Percentiles rank a stretch among this genome's conserved stretches.
Evolutionary conservation across 2,888 invertebrate genomes (phyloP).

Genomic region (Mantis religiosa): DNA sequence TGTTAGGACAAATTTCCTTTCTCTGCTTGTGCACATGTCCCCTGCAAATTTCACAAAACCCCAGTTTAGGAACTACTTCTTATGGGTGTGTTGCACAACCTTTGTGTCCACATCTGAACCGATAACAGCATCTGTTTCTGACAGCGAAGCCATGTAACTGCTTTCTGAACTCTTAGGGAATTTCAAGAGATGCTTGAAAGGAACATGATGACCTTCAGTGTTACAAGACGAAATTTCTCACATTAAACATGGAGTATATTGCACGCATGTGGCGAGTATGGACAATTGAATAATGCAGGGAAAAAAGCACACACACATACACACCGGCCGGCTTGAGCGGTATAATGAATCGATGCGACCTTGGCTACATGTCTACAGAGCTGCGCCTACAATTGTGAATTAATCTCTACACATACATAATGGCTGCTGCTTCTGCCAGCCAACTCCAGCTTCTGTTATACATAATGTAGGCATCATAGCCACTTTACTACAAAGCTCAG

Average conservation of each 20-base stretch:
- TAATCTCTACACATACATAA: not conserved
- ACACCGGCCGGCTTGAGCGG: not conserved
- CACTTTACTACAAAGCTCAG: too few relatives aligned
- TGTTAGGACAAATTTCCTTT: too few relatives aligned
- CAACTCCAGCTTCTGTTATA: not conserved
- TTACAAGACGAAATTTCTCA: not conserved
- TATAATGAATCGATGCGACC: not conserved
- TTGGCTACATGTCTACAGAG: not conserved
- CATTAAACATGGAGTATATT: not conserved
- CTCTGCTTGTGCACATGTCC: too few relatives aligned
- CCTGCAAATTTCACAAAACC: too few relatives aligned
- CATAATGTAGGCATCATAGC: not conserved
- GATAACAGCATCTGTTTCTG: too few relatives aligned
- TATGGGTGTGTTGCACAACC: too few relatives aligned
- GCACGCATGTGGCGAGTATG: not conserved
- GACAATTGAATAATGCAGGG: not conserved
- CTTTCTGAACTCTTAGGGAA: not conserved
- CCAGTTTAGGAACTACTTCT: too few relatives aligned
- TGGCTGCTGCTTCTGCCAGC: not conserved
- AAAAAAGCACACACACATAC: not conserved
- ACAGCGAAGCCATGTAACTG: too few relatives aligned
- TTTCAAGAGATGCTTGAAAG: not conserved
- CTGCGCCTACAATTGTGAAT: not conserved
- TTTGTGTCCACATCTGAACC: too few relatives aligned
- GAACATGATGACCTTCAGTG: not conserved